Conservation (phyloP, 2,797 vertebrate species). For the Sebastes minor region DNA sequence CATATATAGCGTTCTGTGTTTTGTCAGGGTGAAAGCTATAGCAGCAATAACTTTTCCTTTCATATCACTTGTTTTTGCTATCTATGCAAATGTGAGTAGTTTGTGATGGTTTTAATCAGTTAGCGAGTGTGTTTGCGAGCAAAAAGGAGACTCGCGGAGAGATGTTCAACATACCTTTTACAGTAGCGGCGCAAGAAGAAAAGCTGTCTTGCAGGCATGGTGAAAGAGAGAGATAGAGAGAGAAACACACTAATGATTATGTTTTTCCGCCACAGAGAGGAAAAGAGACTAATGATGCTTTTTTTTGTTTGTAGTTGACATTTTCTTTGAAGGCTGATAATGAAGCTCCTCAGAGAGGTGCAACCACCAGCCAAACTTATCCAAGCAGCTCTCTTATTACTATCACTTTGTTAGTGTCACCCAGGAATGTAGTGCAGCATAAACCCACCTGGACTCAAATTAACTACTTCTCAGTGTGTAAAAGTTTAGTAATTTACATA, state of each 20-base stretch:
- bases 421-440: slow-evolving; percentile 19
- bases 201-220: slow-evolving; percentile 39
- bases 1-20: slow-evolving; percentile 77
- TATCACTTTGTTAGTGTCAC: slow-evolving; percentile 35
- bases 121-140: slow-evolving; percentile 16
- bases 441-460: slow-evolving; percentile 42
- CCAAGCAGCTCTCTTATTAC: slow-evolving; percentile 25
- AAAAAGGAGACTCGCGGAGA: not conserved
- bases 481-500: slow-evolving; percentile 1
- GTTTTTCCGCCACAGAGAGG: slow-evolving; percentile 26
- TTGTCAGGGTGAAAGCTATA: slow-evolving; percentile 72
- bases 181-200: slow-evolving; percentile 21
- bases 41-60: slow-evolving; percentile 75
- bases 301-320: slow-evolving; percentile 63
- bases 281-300: slow-evolving; percentile 64
- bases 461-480: slow-evolving; percentile 5
- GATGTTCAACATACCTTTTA: slow-evolving; percentile 48
- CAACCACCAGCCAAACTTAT: slow-evolving; percentile 40
- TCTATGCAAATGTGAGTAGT: slow-evolving; percentile 73
- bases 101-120: slow-evolving; percentile 74
- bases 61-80: slow-evolving; percentile 70
- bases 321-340: slow-evolving; percentile 69
- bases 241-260: slow-evolving; percentile 59
- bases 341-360: slow-evolving; percentile 56
- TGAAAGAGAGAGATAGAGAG: slow-evolving; percentile 29